Evolutionary conservation across 2,797 vertebrate genomes (phyloP).

Genomic region (Lerista edwardsae): DNA sequence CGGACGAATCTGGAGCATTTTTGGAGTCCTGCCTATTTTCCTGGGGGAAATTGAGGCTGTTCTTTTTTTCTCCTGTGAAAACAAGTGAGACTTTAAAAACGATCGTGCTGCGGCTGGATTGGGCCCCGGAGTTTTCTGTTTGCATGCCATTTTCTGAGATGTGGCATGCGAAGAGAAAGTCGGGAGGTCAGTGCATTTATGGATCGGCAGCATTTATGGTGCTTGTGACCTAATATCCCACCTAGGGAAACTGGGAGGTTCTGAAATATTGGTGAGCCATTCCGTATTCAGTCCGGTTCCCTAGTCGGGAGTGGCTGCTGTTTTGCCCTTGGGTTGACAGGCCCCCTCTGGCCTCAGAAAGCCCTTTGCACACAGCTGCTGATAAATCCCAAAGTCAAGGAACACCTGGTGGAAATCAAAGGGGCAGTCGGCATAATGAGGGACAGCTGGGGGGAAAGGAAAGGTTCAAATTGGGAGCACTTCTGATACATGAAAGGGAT

Average conservation of each 20-base stretch:
- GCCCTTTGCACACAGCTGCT: not conserved
- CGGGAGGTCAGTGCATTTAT: too few species aligned
- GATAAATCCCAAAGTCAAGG: not conserved
- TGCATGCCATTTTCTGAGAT: not conserved
- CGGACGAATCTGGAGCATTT: too few species aligned
- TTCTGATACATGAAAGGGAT: not conserved
- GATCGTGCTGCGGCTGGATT: not conserved
- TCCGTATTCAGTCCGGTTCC: not conserved
- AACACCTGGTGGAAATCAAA: constrained; percentile 17
- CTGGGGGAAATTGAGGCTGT: not conserved
- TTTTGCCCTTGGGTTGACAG: not conserved
- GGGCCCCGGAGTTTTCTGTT: not conserved
- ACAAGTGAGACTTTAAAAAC: not conserved
- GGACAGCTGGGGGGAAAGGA: not conserved
- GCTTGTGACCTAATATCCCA: too few species aligned
- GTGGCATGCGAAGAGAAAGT: too few species aligned
- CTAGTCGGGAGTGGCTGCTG: not conserved
- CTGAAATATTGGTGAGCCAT: not conserved
- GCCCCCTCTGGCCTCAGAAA: too few species aligned
- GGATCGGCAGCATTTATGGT: too few species aligned
- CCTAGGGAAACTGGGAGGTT: not conserved
- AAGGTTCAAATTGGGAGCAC: not conserved
- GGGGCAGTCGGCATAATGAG: constrained; percentile 11
- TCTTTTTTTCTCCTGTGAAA: not conserved
- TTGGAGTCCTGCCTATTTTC: not conserved